phyloP scores from a whole-genome alignment of 2,888 invertebrate species.

The Autographa gamma region DNA sequence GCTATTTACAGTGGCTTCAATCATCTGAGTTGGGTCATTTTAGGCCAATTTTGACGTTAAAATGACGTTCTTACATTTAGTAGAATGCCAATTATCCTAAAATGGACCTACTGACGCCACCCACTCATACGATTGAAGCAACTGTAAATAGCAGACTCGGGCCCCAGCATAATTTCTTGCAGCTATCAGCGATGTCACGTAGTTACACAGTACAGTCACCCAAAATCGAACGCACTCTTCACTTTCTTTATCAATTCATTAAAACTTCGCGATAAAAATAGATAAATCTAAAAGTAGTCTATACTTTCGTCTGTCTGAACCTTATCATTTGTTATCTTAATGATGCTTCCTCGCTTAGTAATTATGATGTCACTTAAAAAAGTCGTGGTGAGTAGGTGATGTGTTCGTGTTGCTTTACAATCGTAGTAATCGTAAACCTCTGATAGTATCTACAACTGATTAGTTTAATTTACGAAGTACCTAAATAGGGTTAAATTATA shows the following conservation, averaged over 20 bases:
- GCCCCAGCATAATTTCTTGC: not conserved
- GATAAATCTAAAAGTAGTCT: not conserved
- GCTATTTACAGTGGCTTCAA: too few species aligned
- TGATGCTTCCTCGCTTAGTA: not conserved
- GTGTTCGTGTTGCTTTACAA: not conserved
- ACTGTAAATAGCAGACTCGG: too few species aligned
- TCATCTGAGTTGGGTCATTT: too few species aligned
- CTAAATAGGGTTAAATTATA: too few species aligned
- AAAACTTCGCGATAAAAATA: not conserved
- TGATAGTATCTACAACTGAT: not conserved
- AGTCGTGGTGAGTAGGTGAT: not conserved
- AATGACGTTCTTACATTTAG: too few species aligned
- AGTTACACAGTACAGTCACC: constrained; percentile 1
- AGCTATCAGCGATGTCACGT: not conserved
- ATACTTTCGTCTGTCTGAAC: not conserved
- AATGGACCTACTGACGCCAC: too few species aligned
- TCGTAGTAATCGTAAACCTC: not conserved
- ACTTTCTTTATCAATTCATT: not conserved
- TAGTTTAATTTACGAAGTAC: too few species aligned
- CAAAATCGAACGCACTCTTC: not conserved
- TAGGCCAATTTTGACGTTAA: too few species aligned
- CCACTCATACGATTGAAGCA: too few species aligned
- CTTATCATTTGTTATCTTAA: not conserved
- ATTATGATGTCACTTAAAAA: not conserved
- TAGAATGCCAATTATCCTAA: too few species aligned